A percentile compares a stretch with the other conserved stretches of the same genome.
Conservation (phyloP, 2,888 invertebrate genomes). For the Hirtodrosophila cameraria region DNA sequence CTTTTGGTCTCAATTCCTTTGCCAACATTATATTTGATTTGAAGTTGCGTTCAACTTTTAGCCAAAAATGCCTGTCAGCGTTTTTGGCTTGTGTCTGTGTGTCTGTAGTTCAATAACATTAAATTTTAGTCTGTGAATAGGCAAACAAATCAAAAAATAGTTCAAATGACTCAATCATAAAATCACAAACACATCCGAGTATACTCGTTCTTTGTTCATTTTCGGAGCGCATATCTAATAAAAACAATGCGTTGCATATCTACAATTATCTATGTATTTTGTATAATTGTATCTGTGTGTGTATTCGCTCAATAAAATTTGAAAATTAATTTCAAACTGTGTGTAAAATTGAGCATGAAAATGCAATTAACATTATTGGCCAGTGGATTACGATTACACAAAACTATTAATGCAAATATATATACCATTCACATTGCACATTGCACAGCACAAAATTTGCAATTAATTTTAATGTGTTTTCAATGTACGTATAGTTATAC, state of each 20-base stretch:
- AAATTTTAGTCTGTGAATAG: conserved; percentile 18
- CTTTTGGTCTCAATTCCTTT: background rate
- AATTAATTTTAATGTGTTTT: conserved; percentile 52
- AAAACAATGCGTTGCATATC: too few species aligned
- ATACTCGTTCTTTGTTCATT: background rate
- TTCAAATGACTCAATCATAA: conserved; percentile 48
- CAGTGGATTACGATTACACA: conserved; percentile 51
- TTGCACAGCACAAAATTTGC: conserved; percentile 28
- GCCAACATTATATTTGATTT: conserved; percentile 25
- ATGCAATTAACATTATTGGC: conserved; percentile 64
- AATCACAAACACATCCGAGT: conserved; percentile 1
- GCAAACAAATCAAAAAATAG: conserved; percentile 23
- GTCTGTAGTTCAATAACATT: conserved; percentile 21
- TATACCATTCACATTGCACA: too few species aligned
- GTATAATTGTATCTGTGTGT: conserved; percentile 33
- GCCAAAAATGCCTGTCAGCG: conserved; percentile 13
- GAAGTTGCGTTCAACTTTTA: conserved; percentile 26
- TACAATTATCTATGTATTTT: too few species aligned
- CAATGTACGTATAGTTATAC: too few species aligned
- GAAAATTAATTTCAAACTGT: conserved; percentile 49
- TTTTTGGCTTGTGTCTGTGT: conserved; percentile 17
- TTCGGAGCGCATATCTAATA: conserved; percentile 33
- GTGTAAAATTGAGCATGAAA: conserved; percentile 61
- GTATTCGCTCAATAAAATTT: conserved; percentile 41
- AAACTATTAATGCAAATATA: conserved; percentile 35